These are phyloP conservation scores for Entomobrya multifasciata DNA, from an alignment of 2,888 invertebrate species.

Conservation along the genomic window DNA sequence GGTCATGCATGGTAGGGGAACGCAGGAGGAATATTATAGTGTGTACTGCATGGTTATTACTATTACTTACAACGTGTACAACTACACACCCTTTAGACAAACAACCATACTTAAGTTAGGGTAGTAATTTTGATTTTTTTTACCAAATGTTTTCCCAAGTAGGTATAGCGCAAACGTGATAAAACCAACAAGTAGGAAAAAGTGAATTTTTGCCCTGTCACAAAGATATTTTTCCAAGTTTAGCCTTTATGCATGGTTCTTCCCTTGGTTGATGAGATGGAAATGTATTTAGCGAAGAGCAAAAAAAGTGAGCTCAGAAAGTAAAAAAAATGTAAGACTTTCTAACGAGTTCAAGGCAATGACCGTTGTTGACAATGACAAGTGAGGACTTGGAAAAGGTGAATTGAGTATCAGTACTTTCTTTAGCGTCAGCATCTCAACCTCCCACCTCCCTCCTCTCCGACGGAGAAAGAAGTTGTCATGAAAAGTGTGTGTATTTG, in stretches of 20 bases:
- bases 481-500: not conserved
- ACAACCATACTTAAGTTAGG: not conserved
- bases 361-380: slow-evolving; percentile 50
- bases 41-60: not conserved
- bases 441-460: not conserved
- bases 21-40: not conserved
- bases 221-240: not conserved
- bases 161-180: not conserved
- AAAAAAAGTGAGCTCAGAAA: not conserved
- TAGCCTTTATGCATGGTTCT: not conserved
- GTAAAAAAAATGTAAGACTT: not conserved
- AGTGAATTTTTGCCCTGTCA: not conserved
- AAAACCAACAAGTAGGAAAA: slow-evolving; percentile 10
- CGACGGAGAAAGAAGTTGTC: not conserved
- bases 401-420: not conserved
- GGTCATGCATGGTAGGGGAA: not conserved
- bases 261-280: not conserved
- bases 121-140: not conserved
- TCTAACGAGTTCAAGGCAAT: slow-evolving; percentile 23
- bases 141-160: not conserved
- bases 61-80: not conserved
- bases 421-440: not conserved
- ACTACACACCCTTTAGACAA: not conserved
- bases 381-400: slow-evolving; percentile 25
- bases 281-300: not conserved